A percentile compares a stretch with the other conserved stretches of the same genome.
Evolutionary conservation across 2,888 invertebrate species (phyloP).

Genomic region (Acholoe squamosa): DNA sequence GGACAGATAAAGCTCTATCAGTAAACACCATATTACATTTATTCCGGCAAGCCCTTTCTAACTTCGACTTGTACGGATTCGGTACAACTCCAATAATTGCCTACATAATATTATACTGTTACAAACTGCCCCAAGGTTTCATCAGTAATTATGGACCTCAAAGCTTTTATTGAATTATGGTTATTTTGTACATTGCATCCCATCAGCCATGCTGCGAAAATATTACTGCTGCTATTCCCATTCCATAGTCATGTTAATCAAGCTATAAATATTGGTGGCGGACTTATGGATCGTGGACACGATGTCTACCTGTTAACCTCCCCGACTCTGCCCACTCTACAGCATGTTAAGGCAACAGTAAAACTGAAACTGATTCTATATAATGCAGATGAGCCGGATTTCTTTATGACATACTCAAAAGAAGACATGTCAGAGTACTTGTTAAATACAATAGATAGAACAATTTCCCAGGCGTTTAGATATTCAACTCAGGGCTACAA

Average conservation of each 20-base stretch:
- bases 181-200: no score
- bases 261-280: slow-evolving; percentile 45
- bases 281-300: slow-evolving; percentile 62
- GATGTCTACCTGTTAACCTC: slow-evolving; percentile 61
- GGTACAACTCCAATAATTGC: no score
- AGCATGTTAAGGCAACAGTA: slow-evolving; percentile 1
- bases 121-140: no score
- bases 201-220: background rate
- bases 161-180: no score
- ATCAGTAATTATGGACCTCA: no score
- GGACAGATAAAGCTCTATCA: no score
- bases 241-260: slow-evolving; percentile 64
- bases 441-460: background rate
- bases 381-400: slow-evolving; percentile 47
- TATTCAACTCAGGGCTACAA: slow-evolving; percentile 38
- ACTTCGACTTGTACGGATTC: no score
- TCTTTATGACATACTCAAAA: background rate
- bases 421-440: background rate
- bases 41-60: no score
- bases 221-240: slow-evolving; percentile 63
- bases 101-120: no score
- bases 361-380: no score
- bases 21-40: no score
- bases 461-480: slow-evolving; percentile 44
- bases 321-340: slow-evolving; percentile 44